Base-by-base conservation (phyloP, 37 sponge, comb jelly and placozoan genomes). In the Trichoplax adhaerens region DNA sequence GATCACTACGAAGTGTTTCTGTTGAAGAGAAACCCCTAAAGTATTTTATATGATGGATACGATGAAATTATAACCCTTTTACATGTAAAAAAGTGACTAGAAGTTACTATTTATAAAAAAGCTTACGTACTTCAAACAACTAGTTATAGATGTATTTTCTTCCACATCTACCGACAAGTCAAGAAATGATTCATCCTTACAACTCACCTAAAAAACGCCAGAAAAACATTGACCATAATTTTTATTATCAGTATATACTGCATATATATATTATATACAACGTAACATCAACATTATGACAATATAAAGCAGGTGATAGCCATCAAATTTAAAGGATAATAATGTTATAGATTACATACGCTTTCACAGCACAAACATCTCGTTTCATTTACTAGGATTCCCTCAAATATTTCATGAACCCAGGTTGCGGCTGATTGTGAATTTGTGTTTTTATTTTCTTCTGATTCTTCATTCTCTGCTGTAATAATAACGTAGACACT, bases 101-200 rank as follows among this genome's bases (percentile, higher is more conserved):
- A 29, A 29, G 29, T 29, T 29, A 29, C 29, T 29, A 29, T 29
- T 29, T 29, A 29, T 29, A 49, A 3, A 53, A 6, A 5, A 66
- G 12, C 7, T 5, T 50, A 8, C 81, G 78, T n/a, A 90, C 86
- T 78, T 85, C 59, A 96, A 86, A 68, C 98, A 91, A 64, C 77
- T 80, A 7, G 94, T 84, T 59, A 96, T 79, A 2, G 93, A 91
- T 1, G 98, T 86, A 76, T 91, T 91, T 69, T 96, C 90, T 62
- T 91, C 90, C 3, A 96, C 85, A 71, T 96, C 98, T 5, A 96
- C 87, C 51, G 98, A 96, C 5, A 96, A 79, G 66, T 96, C 98
- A 48, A 96, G 79, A 63, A 96, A 96, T 54, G 85, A 82, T 66
- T 96, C 98, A 53, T 96, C 93, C 68, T 86, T 91, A 54, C 90